Evolutionary conservation across 2,888 invertebrate species (phyloP).

Genomic region (Pelosia muscerda): DNA sequence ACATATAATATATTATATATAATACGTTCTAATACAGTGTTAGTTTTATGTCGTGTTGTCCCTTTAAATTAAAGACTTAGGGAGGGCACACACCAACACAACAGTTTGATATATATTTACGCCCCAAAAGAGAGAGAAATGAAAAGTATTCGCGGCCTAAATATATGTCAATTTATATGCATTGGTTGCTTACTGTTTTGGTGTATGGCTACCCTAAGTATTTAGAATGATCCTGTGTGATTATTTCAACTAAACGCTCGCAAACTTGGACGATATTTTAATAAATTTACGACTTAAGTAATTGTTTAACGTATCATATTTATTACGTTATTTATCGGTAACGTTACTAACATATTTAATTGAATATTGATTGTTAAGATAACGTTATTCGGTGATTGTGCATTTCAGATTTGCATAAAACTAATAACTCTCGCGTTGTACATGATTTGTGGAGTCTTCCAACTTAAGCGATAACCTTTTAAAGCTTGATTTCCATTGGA

Average conservation of each 20-base stretch:
- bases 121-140: too few species aligned
- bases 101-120: too few species aligned
- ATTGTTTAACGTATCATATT: neutral
- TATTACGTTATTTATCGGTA: neutral
- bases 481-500: too few species aligned
- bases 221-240: neutral
- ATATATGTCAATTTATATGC: too few species aligned
- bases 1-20: conserved; percentile 17
- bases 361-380: neutral
- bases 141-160: too few species aligned
- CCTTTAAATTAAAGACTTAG: neutral
- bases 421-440: too few species aligned
- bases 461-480: too few species aligned
- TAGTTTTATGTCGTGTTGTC: conserved; percentile 11
- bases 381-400: neutral
- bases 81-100: too few species aligned
- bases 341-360: neutral
- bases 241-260: neutral
- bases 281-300: neutral
- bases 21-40: conserved; percentile 21
- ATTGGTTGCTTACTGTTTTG: too few species aligned
- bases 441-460: too few species aligned
- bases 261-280: neutral
- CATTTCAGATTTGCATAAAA: too few species aligned
- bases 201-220: too few species aligned